Evolutionary conservation across 1,140 invertebrate species (phyloP).

Genomic region (Tetragnatha versicolor): DNA sequence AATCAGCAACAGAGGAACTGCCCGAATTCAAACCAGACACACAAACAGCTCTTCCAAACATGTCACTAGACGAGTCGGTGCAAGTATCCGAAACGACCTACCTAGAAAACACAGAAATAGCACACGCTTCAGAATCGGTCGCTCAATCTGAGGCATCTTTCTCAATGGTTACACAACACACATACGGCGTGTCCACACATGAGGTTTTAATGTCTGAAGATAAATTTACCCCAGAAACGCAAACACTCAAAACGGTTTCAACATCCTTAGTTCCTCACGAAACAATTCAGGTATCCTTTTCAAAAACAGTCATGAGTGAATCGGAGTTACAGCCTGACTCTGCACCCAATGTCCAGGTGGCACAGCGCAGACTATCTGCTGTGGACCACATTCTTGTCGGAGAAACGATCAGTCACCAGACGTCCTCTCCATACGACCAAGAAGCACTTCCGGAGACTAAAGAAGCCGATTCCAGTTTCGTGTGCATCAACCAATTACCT

Average conservation of each 20-base stretch:
- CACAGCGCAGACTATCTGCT: slow-evolving; percentile 18
- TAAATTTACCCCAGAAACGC: slow-evolving; percentile 1
- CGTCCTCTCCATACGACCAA: slow-evolving; percentile 10
- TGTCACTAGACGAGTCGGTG: slow-evolving; percentile 14
- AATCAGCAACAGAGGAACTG: slow-evolving; percentile 12
- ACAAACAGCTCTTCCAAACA: background rate
- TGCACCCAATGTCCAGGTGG: slow-evolving; percentile 32
- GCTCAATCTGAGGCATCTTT: background rate
- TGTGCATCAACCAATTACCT: background rate
- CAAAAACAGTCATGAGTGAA: slow-evolving; percentile 51
- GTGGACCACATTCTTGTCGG: slow-evolving; percentile 36
- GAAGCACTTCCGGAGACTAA: slow-evolving; percentile 63
- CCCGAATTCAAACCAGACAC: background rate
- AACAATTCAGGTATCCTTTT: slow-evolving; percentile 36
- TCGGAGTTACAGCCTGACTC: slow-evolving; percentile 54
- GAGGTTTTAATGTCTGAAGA: slow-evolving; percentile 31
- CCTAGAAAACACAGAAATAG: background rate
- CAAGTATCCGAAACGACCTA: slow-evolving; percentile 11
- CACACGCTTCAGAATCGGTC: background rate
- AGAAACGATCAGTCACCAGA: slow-evolving; percentile 22
- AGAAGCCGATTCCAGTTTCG: slow-evolving; percentile 61
- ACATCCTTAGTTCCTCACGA: slow-evolving; percentile 49
- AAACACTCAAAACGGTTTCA: slow-evolving; percentile 8
- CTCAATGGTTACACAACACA: slow-evolving; percentile 15
- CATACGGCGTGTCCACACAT: slow-evolving; percentile 10